phyloP scores from a whole-genome alignment of 1,140 invertebrate genomes.

The Ptiloglossa arizonensis region DNA sequence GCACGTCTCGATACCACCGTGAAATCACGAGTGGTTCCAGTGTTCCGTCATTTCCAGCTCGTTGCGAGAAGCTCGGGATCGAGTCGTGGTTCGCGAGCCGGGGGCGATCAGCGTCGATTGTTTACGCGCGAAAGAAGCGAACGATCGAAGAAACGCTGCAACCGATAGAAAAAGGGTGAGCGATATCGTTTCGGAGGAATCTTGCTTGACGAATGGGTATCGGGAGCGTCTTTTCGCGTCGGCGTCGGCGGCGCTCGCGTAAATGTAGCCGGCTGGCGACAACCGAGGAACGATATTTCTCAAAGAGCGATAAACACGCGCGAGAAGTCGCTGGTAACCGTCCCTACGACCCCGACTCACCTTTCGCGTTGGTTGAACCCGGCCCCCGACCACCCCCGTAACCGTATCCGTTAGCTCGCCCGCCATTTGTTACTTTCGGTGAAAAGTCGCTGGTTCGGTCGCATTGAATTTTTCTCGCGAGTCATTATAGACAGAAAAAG shows the following conservation, averaged over 20 bases:
- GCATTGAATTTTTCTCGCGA: conserved; percentile 69
- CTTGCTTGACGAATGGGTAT: conserved; percentile 71
- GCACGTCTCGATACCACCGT: no score
- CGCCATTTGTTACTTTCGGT: conserved; percentile 73
- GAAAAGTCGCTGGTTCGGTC: conserved; percentile 54
- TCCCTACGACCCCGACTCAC: conserved; percentile 17
- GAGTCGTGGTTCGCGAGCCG: no score
- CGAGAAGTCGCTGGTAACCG: conserved; percentile 44
- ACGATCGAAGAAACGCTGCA: neutral
- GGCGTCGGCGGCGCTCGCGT: conserved; percentile 6
- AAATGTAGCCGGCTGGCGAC: conserved; percentile 22
- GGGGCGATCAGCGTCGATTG: neutral
- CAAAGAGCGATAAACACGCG: conserved; percentile 64
- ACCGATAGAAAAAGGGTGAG: conserved; percentile 12
- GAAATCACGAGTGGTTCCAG: no score
- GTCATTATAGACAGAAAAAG: conserved; percentile 64
- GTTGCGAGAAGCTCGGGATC: no score
- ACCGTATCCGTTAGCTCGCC: conserved; percentile 26
- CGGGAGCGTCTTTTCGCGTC: conserved; percentile 57
- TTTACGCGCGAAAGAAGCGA: neutral
- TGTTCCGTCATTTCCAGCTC: no score
- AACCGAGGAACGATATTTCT: conserved; percentile 68
- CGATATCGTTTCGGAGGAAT: conserved; percentile 57
- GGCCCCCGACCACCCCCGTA: neutral
- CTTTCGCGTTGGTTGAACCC: conserved; percentile 4